These are phyloP conservation scores for Cherax destructor DNA, from an alignment of 1,140 invertebrate species.

Conservation along the genomic window DNA sequence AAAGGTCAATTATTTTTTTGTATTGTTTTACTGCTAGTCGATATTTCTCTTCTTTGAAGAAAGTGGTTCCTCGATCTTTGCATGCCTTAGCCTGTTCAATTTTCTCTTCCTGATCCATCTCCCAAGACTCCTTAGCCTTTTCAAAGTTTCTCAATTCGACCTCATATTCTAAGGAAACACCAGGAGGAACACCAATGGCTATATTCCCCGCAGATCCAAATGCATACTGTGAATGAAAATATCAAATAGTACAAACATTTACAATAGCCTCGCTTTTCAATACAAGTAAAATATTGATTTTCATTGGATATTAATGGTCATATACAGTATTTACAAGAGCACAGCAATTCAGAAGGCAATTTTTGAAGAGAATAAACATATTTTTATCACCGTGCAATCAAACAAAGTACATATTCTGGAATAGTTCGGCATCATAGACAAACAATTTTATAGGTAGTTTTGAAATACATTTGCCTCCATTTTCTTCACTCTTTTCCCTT, in stretches of 20 bases:
- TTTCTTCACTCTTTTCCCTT: too few relatives aligned
- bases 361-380: too few relatives aligned
- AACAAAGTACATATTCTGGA: too few relatives aligned
- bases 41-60: slow-evolving; percentile 89
- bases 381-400: too few relatives aligned
- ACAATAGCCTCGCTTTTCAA: background rate
- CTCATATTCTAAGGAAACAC: slow-evolving; percentile 87
- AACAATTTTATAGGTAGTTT: too few relatives aligned
- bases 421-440: too few relatives aligned
- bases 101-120: slow-evolving; percentile 86
- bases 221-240: slow-evolving; percentile 80
- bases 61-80: slow-evolving; percentile 94
- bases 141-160: slow-evolving; percentile 90
- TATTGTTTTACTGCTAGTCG: slow-evolving; percentile 92
- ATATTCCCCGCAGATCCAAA: slow-evolving; percentile 85
- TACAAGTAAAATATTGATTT: too few relatives aligned
- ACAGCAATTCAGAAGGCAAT: too few relatives aligned
- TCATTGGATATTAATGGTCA: too few relatives aligned
- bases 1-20: slow-evolving; percentile 81
- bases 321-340: too few relatives aligned
- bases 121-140: slow-evolving; percentile 88
- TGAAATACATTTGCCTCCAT: too few relatives aligned
- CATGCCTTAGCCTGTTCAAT: slow-evolving; percentile 87
- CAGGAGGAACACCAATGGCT: slow-evolving; percentile 85
- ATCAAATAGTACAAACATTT: background rate